Base-by-base conservation (phyloP, 2,113 vertebrate species). In the Pygoscelis antarcticus region DNA sequence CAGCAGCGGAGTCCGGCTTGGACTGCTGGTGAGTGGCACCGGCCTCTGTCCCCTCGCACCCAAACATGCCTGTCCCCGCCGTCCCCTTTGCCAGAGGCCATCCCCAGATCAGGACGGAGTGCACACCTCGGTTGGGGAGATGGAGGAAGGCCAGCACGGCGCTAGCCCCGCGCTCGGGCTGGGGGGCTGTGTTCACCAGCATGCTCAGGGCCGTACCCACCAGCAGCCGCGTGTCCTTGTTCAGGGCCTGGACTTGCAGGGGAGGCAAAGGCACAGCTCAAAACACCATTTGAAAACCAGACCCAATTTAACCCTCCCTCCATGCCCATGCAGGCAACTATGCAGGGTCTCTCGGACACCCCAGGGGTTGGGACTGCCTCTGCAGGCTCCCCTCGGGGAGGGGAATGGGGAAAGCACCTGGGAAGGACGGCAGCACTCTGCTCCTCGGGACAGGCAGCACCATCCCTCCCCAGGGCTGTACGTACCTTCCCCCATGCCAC, bases 151-250 rank as follows among this genome's bases (percentile, higher is more conserved):
- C 94, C 97, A 97, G 96, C 13, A 96, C 81, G 6, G 99, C 98
- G 3, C 87, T 92, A 72, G 95, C 98, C n/a, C 98, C 99, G 4
- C 2, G 38, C 80, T 83, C 17, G 8, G 92, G 84, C 34, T 98
- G 95, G 3, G 97, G 89, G 5, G 98, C 97, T 0, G 98, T 98
- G 97, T 98, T 99, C 84, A 99, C 98, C 96, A 99, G 81, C 98
- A 99, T 99, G 96, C 98, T 98, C 89, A 99, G 93, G 19, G 99
- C 98, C 0, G 98, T 99, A 34, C 99, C 99, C 0, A 98, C 99
- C 98, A 99, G 96, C 69, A 99, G 97, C 65, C 98, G 97, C 1
- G 96, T 98, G 83, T 99, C 99, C 92, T 98, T 98, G 98, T 97
- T 98, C 49, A 71, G 94, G 46, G 90, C 95, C 99, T 99, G 96